phyloP scores from a whole-genome alignment of 2,113 vertebrate species.

The Etheostoma cragini region DNA sequence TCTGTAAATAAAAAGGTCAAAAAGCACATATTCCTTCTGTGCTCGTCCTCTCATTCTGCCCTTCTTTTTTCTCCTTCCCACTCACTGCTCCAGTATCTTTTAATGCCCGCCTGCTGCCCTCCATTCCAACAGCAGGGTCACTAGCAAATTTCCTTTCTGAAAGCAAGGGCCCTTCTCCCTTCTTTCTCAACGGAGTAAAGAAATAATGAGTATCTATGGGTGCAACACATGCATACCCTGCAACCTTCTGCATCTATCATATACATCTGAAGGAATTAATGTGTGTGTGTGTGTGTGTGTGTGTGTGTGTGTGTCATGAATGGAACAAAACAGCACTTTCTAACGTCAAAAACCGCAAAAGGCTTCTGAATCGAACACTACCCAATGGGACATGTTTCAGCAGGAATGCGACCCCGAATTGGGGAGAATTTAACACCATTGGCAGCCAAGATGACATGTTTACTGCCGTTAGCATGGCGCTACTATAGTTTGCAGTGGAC shows the following conservation, averaged over 20 bases:
- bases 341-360: no score
- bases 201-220: background rate
- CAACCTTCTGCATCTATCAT: background rate
- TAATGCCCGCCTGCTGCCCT: conserved; percentile 3
- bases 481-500: no score
- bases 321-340: no score
- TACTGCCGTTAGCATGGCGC: no score
- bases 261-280: background rate
- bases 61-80: background rate
- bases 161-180: conserved; percentile 30
- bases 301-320: no score
- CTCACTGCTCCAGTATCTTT: conserved; percentile 30
- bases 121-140: conserved; percentile 52
- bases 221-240: background rate
- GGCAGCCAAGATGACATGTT: no score
- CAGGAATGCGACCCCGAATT: no score
- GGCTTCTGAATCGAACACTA: no score
- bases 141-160: conserved; percentile 51
- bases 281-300: no score
- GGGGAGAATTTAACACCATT: no score
- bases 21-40: conserved; percentile 29
- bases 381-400: no score
- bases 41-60: conserved; percentile 1
- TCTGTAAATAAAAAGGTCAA: conserved; percentile 43
- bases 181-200: conserved; percentile 1